Evolutionary conservation across 2,797 vertebrate species (phyloP).

Genomic region (Anableps anableps): DNA sequence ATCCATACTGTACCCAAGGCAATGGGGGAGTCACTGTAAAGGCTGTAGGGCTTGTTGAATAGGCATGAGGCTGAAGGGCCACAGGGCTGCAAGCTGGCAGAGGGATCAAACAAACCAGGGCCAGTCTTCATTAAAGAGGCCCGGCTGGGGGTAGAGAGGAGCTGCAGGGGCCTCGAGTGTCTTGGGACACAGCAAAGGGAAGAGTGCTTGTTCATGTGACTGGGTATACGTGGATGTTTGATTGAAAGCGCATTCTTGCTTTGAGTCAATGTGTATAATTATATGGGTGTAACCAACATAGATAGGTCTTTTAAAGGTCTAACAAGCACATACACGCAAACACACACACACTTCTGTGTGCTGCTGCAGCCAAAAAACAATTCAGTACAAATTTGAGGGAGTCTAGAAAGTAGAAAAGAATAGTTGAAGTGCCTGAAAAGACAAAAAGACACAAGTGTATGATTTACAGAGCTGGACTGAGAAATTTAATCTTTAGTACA

Average conservation of each 20-base stretch:
- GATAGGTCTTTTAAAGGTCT: slow-evolving; percentile 35
- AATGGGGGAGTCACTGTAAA: slow-evolving; percentile 56
- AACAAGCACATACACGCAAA: slow-evolving; percentile 11
- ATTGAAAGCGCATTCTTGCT: slow-evolving; percentile 49
- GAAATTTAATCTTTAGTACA: slow-evolving; percentile 38
- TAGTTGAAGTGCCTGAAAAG: background rate
- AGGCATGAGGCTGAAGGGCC: slow-evolving; percentile 74
- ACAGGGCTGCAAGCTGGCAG: slow-evolving; percentile 64
- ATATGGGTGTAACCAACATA: slow-evolving; percentile 30
- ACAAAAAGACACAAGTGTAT: background rate
- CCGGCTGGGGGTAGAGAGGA: slow-evolving; percentile 47
- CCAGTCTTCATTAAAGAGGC: slow-evolving; percentile 79
- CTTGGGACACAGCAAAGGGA: slow-evolving; percentile 55
- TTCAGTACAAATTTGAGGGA: background rate
- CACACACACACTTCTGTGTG: background rate
- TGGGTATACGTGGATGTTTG: slow-evolving; percentile 35
- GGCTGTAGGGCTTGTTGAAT: slow-evolving; percentile 70
- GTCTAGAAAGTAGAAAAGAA: slow-evolving; percentile 30
- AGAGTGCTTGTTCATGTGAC: slow-evolving; percentile 55
- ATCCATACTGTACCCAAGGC: slow-evolving; percentile 68
- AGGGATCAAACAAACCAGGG: slow-evolving; percentile 77
- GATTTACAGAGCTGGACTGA: background rate
- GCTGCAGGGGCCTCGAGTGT: slow-evolving; percentile 54
- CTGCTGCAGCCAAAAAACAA: background rate
- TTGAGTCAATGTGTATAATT: slow-evolving; percentile 49